These are phyloP conservation scores for Coleophora flavipennella DNA, from an alignment of 2,888 invertebrate genomes.

Conservation along the genomic window DNA sequence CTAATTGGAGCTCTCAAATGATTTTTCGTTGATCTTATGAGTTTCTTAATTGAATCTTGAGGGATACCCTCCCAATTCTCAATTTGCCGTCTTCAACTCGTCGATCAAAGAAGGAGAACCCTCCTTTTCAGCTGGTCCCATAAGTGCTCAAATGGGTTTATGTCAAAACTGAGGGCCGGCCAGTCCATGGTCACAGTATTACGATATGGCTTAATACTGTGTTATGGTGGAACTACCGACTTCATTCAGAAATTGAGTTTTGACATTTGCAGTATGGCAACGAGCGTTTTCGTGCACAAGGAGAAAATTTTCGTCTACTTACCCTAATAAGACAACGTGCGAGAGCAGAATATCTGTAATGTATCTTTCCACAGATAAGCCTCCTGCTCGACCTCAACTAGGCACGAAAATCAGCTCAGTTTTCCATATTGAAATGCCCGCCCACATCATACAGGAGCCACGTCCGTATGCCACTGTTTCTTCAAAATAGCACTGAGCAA, in stretches of 20 bases:
- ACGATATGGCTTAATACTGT: not conserved
- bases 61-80: not conserved
- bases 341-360: not conserved
- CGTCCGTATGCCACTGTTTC: conserved; percentile 12
- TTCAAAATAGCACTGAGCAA: conserved; percentile 11
- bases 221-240: not conserved
- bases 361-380: not conserved
- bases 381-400: not conserved
- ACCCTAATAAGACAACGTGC: not conserved
- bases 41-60: not conserved
- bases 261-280: not conserved
- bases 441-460: conserved; percentile 11
- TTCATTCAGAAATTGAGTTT: not conserved
- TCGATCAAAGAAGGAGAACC: not conserved
- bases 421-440: conserved; percentile 7
- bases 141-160: not conserved
- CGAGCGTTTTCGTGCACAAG: not conserved
- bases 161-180: not conserved
- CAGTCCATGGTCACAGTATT: not conserved
- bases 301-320: not conserved
- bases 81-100: not conserved
- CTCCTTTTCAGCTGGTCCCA: too few species aligned
- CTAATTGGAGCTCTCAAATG: too few species aligned
- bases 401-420: not conserved
- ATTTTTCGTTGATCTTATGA: too few species aligned